Evolutionary conservation across 2,888 invertebrate species (phyloP).

Genomic region (Cylindroiulus punctatus): DNA sequence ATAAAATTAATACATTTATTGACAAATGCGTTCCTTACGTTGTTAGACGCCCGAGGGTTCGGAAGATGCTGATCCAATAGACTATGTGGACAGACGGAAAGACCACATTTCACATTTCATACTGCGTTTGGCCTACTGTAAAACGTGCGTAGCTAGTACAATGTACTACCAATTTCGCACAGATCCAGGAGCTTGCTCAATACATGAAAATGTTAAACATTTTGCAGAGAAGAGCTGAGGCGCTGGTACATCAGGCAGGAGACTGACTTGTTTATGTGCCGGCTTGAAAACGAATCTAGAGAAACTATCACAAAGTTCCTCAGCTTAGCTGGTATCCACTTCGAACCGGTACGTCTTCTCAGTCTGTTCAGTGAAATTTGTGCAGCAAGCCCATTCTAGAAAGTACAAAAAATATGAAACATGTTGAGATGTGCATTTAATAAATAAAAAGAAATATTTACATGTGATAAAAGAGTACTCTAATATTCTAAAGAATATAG

Average conservation of each 20-base stretch:
- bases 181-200: neutral
- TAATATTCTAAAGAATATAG: no score
- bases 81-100: constrained; percentile 62
- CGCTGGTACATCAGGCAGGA: constrained; percentile 91
- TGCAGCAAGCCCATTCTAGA: no score
- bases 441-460: no score
- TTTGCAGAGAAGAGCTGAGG: constrained; percentile 78
- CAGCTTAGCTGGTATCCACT: constrained; percentile 61
- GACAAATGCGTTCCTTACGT: constrained; percentile 32
- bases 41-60: neutral
- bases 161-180: neutral
- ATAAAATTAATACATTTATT: no score
- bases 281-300: constrained; percentile 70
- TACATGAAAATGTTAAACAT: neutral
- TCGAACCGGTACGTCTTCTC: constrained; percentile 42
- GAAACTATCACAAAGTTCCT: constrained; percentile 77
- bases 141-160: constrained; percentile 68
- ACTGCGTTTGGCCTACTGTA: constrained; percentile 88
- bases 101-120: constrained; percentile 96
- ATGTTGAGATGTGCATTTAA: no score
- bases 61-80: constrained; percentile 56
- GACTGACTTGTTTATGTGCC: constrained; percentile 83
- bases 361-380: no score
- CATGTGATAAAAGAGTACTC: no score
- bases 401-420: no score